phyloP scores from a whole-genome alignment of 2,797 vertebrate genomes.

The Poecilia gillii region DNA sequence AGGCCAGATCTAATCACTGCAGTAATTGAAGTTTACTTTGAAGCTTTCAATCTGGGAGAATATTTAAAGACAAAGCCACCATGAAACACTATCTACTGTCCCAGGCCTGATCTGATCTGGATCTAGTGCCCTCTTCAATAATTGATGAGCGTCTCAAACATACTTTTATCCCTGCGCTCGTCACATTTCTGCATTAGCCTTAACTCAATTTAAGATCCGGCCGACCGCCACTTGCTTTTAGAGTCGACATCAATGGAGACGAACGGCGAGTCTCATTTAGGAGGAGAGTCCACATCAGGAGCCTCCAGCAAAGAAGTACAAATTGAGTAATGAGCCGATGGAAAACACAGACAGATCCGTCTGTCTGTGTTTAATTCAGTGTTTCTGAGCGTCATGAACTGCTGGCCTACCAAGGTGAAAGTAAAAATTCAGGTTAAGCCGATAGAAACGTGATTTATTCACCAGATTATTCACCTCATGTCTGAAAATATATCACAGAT shows the following conservation, averaged over 20 bases:
- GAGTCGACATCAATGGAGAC: slow-evolving; percentile 8
- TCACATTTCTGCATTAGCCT: slow-evolving; percentile 55
- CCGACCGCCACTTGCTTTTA: background rate
- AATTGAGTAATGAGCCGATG: background rate
- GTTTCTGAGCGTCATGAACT: background rate
- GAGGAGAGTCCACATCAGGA: background rate
- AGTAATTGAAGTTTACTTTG: slow-evolving; percentile 86
- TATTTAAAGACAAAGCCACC: slow-evolving; percentile 83
- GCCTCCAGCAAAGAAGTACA: background rate
- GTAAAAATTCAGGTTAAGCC: background rate
- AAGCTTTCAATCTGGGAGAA: slow-evolving; percentile 84
- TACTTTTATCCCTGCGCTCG: slow-evolving; percentile 62
- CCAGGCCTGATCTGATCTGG: slow-evolving; percentile 71
- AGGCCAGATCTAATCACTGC: slow-evolving; percentile 84
- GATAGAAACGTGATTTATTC: background rate
- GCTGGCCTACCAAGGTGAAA: background rate
- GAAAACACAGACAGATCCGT: background rate
- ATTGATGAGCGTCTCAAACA: slow-evolving; percentile 79
- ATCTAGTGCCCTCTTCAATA: slow-evolving; percentile 77
- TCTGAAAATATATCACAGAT: background rate
- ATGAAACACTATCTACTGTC: slow-evolving; percentile 83
- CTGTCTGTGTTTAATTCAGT: background rate
- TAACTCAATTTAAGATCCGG: slow-evolving; percentile 41
- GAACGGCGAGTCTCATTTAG: background rate
- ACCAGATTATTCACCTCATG: background rate